Percentiles rank a stretch among this genome's conserved stretches.
Evolutionary conservation across 2,888 invertebrate genomes (phyloP).

Genomic region (Tetragonisca angustula): DNA sequence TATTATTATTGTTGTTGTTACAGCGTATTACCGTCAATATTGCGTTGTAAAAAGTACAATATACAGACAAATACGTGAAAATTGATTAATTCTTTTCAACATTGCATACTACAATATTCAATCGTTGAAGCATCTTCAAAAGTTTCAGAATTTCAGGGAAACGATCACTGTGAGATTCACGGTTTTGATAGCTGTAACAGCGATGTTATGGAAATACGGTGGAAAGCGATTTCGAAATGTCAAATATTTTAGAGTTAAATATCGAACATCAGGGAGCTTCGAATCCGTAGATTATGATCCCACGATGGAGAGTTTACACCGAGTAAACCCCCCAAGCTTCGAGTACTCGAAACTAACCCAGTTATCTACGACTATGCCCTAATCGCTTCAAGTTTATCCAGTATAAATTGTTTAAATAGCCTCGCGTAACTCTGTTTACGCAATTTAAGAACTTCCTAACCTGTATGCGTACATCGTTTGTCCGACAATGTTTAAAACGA

Average conservation of each 20-base stretch:
- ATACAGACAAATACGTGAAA: neutral
- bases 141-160: neutral
- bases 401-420: conserved; percentile 11
- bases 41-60: neutral
- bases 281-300: conserved; percentile 4
- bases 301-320: conserved; percentile 8
- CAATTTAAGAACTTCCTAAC: conserved; percentile 1
- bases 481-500: neutral
- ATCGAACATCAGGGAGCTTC: neutral
- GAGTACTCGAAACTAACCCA: conserved; percentile 10
- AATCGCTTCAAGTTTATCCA: conserved; percentile 9
- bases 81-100: neutral
- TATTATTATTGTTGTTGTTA: neutral
- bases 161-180: neutral
- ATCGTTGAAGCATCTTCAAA: neutral
- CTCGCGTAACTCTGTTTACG: neutral
- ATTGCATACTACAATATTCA: neutral
- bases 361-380: conserved; percentile 8
- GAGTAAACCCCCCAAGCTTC: neutral
- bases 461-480: neutral
- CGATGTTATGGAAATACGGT: neutral
- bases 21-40: neutral
- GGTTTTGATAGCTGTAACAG: neutral
- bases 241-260: neutral
- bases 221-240: neutral